phyloP scores from a whole-genome alignment of 2,113 vertebrate species.

The Coptodon rendalli region DNA sequence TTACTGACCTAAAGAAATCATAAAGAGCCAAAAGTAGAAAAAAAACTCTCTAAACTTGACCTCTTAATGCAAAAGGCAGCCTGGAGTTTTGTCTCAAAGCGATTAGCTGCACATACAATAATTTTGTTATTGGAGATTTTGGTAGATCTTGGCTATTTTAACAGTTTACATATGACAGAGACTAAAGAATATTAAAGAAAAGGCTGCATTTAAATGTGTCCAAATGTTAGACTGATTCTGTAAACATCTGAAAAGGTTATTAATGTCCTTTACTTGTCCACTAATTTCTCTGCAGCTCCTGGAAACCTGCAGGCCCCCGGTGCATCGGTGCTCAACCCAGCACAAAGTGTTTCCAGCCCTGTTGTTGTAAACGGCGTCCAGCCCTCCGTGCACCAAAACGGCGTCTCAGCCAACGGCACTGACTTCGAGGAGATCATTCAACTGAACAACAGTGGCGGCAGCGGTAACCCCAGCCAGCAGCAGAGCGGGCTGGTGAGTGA shows the following conservation, averaged over 20 bases:
- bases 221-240: background rate
- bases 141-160: background rate
- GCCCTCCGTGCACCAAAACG: constrained; percentile 81
- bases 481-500: constrained; percentile 62
- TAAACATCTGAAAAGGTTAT: background rate
- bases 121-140: background rate
- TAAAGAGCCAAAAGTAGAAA: background rate
- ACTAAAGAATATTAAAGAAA: background rate
- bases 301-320: background rate
- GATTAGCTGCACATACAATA: background rate
- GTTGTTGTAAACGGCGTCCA: constrained; percentile 84
- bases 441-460: constrained; percentile 26
- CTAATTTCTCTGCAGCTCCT: background rate
- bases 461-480: constrained; percentile 43
- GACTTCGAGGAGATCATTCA: constrained; percentile 72
- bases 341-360: constrained; percentile 27
- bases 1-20: background rate
- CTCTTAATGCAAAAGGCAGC: background rate
- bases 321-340: constrained; percentile 7
- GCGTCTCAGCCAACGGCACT: constrained; percentile 76
- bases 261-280: background rate
- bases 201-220: background rate
- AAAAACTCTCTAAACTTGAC: accelerated
- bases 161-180: background rate
- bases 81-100: background rate